Base-by-base conservation (phyloP, 1,140 invertebrate species). In the Pachypeltis micranthus region DNA sequence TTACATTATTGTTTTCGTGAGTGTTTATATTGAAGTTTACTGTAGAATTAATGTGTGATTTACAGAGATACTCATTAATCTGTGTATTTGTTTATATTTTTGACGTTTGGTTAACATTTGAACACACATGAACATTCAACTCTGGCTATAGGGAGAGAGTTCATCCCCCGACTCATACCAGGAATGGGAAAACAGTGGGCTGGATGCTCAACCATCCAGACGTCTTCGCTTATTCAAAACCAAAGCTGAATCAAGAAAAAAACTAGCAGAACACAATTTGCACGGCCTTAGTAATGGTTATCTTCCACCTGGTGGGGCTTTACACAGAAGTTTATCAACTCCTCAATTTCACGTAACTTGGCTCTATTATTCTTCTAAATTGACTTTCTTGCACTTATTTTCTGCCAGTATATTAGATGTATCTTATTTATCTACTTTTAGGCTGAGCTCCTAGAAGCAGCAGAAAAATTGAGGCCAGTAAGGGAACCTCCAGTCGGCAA, bases 201-300 rank as follows among this genome's bases (percentile, higher is more conserved):
- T 70, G 69, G 56, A 71, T 69, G 54, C 64, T 70, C 1, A 72
- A 72, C 44, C 77, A 75, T 79, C 81, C 1, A 78, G 80, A 25
- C 75, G 80, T 64, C 76, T 82, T 16, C 77, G 85, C 16, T 74
- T 87, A 27, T 87, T 86, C 71, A 86, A 86, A 74, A 86, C 85
- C n/a, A 80, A 83, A 71, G 83, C 82, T 16, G 84, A 86, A 74
- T 82, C 81, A 19, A 70, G 68, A 34, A 72, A 72, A 71, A 66
- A 66, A 3, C 27, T 56, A 34, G 59, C 57, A 21, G 27, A 47
- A 10, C 14, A 31, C 21, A 58, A 31, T 44, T 61, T 59, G n/a
- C 63, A 57, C n/a, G 28, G 51, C 44, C 60, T 57, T 55, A 62
- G 28, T 55, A 61, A 59, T 19, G 61, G 63, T 65, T 61, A 65